Evolutionary conservation across 1,140 invertebrate genomes (phyloP), one percentile per base, ranked within the genome.

Genomic region (Cylas formicarius): DNA sequence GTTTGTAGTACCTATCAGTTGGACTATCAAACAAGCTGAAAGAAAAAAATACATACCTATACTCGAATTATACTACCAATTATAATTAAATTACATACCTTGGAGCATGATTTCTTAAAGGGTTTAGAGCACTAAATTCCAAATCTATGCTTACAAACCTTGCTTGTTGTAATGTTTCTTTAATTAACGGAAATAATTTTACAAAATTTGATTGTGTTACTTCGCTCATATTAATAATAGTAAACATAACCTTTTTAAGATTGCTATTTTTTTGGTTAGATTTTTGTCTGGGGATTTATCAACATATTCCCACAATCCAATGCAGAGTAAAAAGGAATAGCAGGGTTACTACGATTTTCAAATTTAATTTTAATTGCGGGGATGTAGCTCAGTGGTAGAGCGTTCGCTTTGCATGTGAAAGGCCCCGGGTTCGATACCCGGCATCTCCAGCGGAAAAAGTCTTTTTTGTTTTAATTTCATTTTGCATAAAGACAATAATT

Each of bases 351-450:
- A n/a, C n/a, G n/a, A n/a, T n/a, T n/a, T n/a, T n/a, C n/a, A n/a
- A n/a, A n/a, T n/a, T n/a, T n/a, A n/a, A n/a, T n/a, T 16, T 35
- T 19, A 6, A 35, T 4, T 13, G 2, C 14, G 78, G 78, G 78
- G 78, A 76, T 80, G 76, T 80, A 80, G 77, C 78, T 80, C 78
- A 80, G 77, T 80, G 84, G 85, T 87, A 87, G 84, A 86, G 84
- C 83, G 84, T 84, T 85, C 82, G 84, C 84, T 88, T 87, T 84
- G 84, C 84, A 87, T 87, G 84, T 84, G 82, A 84, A 83, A 86
- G 82, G 83, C 80, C 84, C 82, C 79, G 82, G 82, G 82, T 85
- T 85, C 84, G 78, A 86, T 84, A 81, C 82, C 77, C 77, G 76
- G 77, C 75, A 79, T 78, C 77, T 80, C 77, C 77, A 79, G 62